These are phyloP conservation scores for Trachelus iudaicus DNA, from an alignment of 2,888 invertebrate species.

Conservation along the genomic window DNA sequence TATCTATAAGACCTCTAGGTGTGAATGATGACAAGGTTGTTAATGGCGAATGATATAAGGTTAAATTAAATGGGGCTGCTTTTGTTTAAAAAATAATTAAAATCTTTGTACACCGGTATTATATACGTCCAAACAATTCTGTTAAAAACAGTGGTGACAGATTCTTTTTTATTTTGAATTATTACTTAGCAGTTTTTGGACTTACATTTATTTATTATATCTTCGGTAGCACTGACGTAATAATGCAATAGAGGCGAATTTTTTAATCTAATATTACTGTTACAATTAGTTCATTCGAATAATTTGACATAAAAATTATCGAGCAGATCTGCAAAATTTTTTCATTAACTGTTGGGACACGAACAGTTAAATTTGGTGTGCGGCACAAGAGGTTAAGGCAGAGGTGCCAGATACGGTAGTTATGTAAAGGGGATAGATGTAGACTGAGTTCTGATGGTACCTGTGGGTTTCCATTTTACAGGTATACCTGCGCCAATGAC, in stretches of 20 bases:
- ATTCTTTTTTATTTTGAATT: background rate
- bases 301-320: too few species aligned
- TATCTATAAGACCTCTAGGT: background rate
- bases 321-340: background rate
- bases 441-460: background rate
- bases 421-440: background rate
- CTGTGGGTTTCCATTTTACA: background rate
- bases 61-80: background rate
- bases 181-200: too few species aligned
- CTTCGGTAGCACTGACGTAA: too few species aligned
- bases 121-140: background rate
- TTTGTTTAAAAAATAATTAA: background rate
- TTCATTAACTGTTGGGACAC: background rate
- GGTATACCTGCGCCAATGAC: background rate
- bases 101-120: background rate
- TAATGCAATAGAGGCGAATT: too few species aligned
- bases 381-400: background rate
- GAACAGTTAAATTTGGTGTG: background rate
- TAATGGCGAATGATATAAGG: background rate
- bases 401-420: background rate
- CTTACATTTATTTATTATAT: too few species aligned
- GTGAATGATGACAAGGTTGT: background rate
- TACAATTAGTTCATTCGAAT: too few species aligned
- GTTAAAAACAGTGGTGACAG: background rate
- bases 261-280: too few species aligned